Percentiles rank a stretch among this genome's conserved stretches.
Evolutionary conservation across 1,140 invertebrate genomes (phyloP).

Genomic region (Drosophila sp.): DNA sequence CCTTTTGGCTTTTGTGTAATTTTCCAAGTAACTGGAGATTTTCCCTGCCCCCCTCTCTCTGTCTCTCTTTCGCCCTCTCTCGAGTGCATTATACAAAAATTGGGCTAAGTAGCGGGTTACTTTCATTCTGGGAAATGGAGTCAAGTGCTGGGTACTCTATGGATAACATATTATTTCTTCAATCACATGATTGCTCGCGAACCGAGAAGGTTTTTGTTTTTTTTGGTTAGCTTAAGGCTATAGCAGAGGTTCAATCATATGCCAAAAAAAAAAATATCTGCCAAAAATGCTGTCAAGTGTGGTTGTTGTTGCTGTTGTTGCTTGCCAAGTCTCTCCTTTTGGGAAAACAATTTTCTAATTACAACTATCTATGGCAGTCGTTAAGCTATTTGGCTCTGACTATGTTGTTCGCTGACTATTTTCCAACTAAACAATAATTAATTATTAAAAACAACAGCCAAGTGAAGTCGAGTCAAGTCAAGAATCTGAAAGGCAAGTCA

Average conservation of each 20-base stretch:
- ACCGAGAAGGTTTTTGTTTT: slow-evolving; percentile 19
- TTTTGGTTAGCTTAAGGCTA: slow-evolving; percentile 36
- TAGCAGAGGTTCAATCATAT: background rate
- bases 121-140: slow-evolving; percentile 64
- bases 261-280: background rate
- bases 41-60: background rate
- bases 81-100: slow-evolving; percentile 78
- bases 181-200: slow-evolving; percentile 73
- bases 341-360: slow-evolving; percentile 49
- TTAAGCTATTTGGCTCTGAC: slow-evolving; percentile 50
- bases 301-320: background rate
- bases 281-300: slow-evolving; percentile 13
- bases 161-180: slow-evolving; percentile 73
- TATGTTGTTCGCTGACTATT: slow-evolving; percentile 38
- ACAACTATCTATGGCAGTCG: slow-evolving; percentile 26
- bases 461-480: slow-evolving; percentile 33
- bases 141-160: slow-evolving; percentile 64
- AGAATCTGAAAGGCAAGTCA: slow-evolving; percentile 34
- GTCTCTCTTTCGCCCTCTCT: slow-evolving; percentile 16
- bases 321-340: background rate
- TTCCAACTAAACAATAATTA: slow-evolving; percentile 80
- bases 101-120: slow-evolving; percentile 75
- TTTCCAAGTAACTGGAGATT: slow-evolving; percentile 37
- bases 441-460: slow-evolving; percentile 71
- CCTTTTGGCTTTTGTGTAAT: slow-evolving; percentile 68